phyloP scores from a whole-genome alignment of 1,140 invertebrate genomes.

The Trissolcus basalis region DNA sequence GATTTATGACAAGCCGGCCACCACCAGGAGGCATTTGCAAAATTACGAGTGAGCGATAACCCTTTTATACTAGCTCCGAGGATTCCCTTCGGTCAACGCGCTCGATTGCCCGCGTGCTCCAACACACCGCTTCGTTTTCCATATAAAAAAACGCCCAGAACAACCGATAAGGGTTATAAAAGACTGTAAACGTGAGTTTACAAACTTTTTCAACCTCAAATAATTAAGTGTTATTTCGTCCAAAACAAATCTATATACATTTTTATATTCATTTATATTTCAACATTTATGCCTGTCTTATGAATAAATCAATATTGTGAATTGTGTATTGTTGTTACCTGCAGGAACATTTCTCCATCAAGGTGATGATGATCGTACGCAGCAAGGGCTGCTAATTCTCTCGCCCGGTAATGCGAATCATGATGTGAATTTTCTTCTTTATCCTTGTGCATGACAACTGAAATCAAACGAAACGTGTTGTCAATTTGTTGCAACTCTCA shows the following conservation, averaged over 20 bases:
- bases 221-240: too few relatives aligned
- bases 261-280: too few relatives aligned
- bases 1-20: slow-evolving; percentile 69
- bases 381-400: slow-evolving; percentile 88
- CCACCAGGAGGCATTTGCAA: slow-evolving; percentile 66
- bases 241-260: too few relatives aligned
- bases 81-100: slow-evolving; percentile 51
- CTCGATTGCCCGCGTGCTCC: slow-evolving; percentile 52
- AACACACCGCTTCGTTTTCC: slow-evolving; percentile 39
- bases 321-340: slow-evolving; percentile 86
- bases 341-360: slow-evolving; percentile 95
- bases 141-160: slow-evolving; percentile 51
- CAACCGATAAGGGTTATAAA: slow-evolving; percentile 25
- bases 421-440: slow-evolving; percentile 86
- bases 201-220: too few relatives aligned
- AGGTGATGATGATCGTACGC: slow-evolving; percentile 92
- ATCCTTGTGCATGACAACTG: slow-evolving; percentile 95
- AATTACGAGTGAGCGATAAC: slow-evolving; percentile 67
- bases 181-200: too few relatives aligned
- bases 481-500: slow-evolving; percentile 21
- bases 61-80: slow-evolving; percentile 63
- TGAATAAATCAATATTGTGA: too few relatives aligned
- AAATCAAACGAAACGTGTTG: slow-evolving; percentile 72
- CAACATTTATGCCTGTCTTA: too few relatives aligned
- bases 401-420: slow-evolving; percentile 81